Evolutionary conservation across 2,113 vertebrate genomes (phyloP).

Genomic region (Lycaon pictus): DNA sequence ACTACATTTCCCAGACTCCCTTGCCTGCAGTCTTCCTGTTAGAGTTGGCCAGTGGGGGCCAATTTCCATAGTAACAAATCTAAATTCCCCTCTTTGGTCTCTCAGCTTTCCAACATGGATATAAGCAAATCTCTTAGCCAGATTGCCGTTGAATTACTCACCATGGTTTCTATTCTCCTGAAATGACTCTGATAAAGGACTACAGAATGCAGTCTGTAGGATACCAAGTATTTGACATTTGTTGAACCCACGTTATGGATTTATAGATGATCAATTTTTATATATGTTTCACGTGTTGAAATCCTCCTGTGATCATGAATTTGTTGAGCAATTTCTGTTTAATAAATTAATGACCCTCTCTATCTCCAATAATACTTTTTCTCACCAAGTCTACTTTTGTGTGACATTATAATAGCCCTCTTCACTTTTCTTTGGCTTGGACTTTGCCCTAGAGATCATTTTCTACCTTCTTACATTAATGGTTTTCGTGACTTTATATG

Average conservation of each 20-base stretch:
- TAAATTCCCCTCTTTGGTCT: not conserved
- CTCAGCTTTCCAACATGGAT: not conserved
- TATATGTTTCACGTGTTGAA: not conserved
- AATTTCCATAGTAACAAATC: not conserved
- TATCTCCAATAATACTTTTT: not conserved
- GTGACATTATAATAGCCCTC: not conserved
- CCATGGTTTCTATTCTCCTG: not conserved
- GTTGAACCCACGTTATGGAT: not conserved
- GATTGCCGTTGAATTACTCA: not conserved
- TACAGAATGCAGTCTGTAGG: not conserved
- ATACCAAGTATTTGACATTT: not conserved
- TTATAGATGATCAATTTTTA: not conserved
- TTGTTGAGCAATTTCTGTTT: not conserved
- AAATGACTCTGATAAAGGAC: not conserved
- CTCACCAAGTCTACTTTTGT: not conserved
- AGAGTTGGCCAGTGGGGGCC: not conserved
- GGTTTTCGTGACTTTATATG: not conserved
- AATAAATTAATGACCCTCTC: not conserved
- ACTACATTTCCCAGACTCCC: not conserved
- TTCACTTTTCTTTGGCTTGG: not conserved
- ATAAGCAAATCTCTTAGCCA: not conserved
- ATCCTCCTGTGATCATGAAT: not conserved
- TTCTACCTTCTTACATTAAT: not conserved
- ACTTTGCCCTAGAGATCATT: not conserved
- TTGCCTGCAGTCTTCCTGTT: not conserved